These are phyloP conservation scores for Ectemnius continuus DNA, from an alignment of 2,888 invertebrate genomes.

Conservation along the genomic window DNA sequence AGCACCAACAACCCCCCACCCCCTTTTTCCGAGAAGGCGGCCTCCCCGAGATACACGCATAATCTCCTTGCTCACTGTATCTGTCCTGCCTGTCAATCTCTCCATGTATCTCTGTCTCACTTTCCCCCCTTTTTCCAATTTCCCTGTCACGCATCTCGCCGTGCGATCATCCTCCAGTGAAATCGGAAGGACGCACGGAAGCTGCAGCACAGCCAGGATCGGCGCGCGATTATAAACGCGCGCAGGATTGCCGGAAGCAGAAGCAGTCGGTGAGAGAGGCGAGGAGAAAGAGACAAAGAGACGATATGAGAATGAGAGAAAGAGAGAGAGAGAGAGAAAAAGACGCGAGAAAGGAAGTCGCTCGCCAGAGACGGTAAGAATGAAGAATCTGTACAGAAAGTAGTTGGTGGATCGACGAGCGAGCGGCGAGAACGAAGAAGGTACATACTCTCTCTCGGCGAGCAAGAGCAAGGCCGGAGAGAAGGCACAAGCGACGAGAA, in stretches of 20 bases:
- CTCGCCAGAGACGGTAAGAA: neutral
- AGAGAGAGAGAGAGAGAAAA: conserved; percentile 32
- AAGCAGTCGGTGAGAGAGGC: conserved; percentile 16
- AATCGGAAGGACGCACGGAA: neutral
- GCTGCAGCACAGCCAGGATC: neutral
- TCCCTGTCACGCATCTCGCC: conserved; percentile 49
- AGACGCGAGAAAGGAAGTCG: neutral
- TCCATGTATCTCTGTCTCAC: conserved; percentile 36
- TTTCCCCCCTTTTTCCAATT: neutral
- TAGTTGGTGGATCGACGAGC: conserved; percentile 2
- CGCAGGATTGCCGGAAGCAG: conserved; percentile 4
- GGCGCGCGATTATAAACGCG: conserved; percentile 9
- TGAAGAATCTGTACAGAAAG: neutral
- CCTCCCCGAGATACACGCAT: conserved; percentile 41
- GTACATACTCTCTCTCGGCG: too few relatives aligned
- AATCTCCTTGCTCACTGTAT: conserved; percentile 47
- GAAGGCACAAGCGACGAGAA: conserved; percentile 8
- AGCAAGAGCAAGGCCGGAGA: conserved; percentile 23
- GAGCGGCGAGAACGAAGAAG: too few relatives aligned
- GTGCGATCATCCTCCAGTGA: conserved; percentile 17
- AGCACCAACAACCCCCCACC: too few relatives aligned
- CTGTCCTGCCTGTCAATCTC: conserved; percentile 28
- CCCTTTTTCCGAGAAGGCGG: conserved; percentile 32
- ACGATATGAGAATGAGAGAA: conserved; percentile 37
- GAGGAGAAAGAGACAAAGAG: conserved; percentile 12